Evolutionary conservation across 2,113 vertebrate species (phyloP).

Genomic region (Sebastes fasciatus): DNA sequence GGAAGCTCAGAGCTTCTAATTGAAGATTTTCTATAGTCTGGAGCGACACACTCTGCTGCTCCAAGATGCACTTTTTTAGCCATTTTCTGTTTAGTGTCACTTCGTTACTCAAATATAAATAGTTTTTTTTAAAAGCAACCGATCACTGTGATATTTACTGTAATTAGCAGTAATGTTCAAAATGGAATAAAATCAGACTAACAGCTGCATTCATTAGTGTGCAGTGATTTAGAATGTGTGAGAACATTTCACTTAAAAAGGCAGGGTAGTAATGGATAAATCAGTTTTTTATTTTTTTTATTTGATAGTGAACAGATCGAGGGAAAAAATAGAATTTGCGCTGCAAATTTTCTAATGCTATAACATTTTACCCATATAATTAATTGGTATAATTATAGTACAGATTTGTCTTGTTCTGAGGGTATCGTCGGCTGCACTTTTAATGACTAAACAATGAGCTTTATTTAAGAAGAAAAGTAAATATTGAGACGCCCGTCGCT

Average conservation of each 20-base stretch:
- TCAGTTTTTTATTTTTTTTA: background rate
- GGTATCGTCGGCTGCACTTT: background rate
- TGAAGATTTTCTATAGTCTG: constrained; percentile 72
- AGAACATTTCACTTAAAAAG: constrained; percentile 8
- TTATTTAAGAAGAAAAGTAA: background rate
- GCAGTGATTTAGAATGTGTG: constrained; percentile 31
- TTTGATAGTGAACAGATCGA: background rate
- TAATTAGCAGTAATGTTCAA: constrained; percentile 48
- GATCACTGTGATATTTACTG: constrained; percentile 18
- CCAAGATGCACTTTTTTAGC: constrained; percentile 49
- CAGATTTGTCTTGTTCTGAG: background rate
- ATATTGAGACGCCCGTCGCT: background rate
- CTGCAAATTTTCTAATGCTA: background rate
- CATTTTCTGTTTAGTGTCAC: constrained; percentile 29
- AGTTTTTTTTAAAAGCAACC: constrained; percentile 7
- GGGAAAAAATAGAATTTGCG: background rate
- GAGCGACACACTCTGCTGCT: constrained; percentile 50
- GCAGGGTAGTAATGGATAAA: background rate
- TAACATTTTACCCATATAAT: background rate
- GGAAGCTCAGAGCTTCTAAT: constrained; percentile 72
- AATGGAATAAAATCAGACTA: constrained; percentile 28
- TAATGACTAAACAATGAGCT: background rate
- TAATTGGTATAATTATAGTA: background rate
- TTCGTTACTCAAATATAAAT: constrained; percentile 29
- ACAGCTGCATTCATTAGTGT: constrained; percentile 49